A percentile compares a stretch with the other conserved stretches of the same genome.
Evolutionary conservation across 1,140 invertebrate species (phyloP).

Genomic region (Brachionus sp.): DNA sequence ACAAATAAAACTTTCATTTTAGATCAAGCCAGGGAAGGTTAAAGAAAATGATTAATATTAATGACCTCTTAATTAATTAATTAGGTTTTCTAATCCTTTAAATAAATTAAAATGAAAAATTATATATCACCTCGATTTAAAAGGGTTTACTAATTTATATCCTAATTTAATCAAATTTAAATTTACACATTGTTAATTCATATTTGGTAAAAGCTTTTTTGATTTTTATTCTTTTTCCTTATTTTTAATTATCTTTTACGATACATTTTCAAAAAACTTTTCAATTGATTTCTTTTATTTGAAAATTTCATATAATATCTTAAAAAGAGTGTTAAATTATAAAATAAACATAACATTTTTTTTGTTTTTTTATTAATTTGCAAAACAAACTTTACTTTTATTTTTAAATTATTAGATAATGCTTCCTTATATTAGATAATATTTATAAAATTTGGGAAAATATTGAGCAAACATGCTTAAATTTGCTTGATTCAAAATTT

Average conservation of each 20-base stretch:
- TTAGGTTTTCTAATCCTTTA: background rate
- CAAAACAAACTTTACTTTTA: too few relatives aligned
- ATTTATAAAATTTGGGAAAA: too few relatives aligned
- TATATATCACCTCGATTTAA: background rate
- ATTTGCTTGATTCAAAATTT: too few relatives aligned
- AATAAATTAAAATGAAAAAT: slow-evolving; percentile 1
- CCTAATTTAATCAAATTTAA: background rate
- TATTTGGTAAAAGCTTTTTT: background rate
- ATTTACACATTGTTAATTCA: background rate
- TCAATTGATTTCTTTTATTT: too few relatives aligned
- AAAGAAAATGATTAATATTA: slow-evolving; percentile 1
- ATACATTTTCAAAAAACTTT: too few relatives aligned
- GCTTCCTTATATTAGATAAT: too few relatives aligned
- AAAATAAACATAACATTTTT: background rate
- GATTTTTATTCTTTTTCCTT: background rate
- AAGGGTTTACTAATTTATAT: background rate
- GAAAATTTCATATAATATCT: background rate
- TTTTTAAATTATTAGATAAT: too few relatives aligned
- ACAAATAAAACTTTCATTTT: background rate
- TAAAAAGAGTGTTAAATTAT: background rate
- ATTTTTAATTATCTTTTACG: too few relatives aligned
- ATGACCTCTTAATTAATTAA: background rate
- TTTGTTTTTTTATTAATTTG: background rate
- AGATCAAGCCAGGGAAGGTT: background rate
- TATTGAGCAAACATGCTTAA: too few relatives aligned